Percentiles rank a stretch among this genome's conserved stretches.
These are phyloP conservation scores for Grapholita molesta DNA, from an alignment of 1,140 invertebrate species.

Conservation along the genomic window DNA sequence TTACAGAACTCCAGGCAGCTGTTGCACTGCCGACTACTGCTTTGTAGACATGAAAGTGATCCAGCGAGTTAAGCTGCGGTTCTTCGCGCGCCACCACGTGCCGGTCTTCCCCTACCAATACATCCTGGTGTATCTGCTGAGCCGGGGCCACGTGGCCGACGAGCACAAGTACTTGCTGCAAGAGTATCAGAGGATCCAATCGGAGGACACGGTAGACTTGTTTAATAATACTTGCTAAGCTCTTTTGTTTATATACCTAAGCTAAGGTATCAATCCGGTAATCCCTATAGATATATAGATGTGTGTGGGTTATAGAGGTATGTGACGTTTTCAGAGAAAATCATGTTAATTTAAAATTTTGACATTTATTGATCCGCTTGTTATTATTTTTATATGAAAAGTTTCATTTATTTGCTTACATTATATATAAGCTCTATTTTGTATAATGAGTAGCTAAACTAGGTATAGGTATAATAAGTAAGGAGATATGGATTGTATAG, in stretches of 20 bases:
- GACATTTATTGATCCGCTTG: too few relatives aligned
- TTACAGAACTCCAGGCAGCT: constrained; percentile 67
- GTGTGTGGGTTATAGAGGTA: too few relatives aligned
- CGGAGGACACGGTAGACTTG: constrained; percentile 50
- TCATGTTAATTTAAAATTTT: too few relatives aligned
- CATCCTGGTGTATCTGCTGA: constrained; percentile 62
- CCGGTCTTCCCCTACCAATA: constrained; percentile 71
- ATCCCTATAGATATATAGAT: background rate
- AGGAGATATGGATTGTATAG: too few relatives aligned
- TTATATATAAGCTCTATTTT: too few relatives aligned
- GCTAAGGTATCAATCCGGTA: background rate
- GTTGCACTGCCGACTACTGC: constrained; percentile 66
- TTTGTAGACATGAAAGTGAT: constrained; percentile 72
- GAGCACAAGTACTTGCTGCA: constrained; percentile 68
- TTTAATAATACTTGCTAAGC: constrained; percentile 65
- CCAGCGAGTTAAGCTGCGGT: constrained; percentile 60
- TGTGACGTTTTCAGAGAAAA: too few relatives aligned
- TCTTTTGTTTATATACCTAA: background rate
- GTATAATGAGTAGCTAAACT: too few relatives aligned
- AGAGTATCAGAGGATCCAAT: constrained; percentile 52
- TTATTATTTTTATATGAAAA: too few relatives aligned
- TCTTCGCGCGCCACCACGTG: constrained; percentile 68
- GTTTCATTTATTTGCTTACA: too few relatives aligned
- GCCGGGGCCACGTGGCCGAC: constrained; percentile 58
- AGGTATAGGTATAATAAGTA: too few relatives aligned